Conservation (phyloP, 2,113 vertebrate species). For the Axis porcinus region DNA sequence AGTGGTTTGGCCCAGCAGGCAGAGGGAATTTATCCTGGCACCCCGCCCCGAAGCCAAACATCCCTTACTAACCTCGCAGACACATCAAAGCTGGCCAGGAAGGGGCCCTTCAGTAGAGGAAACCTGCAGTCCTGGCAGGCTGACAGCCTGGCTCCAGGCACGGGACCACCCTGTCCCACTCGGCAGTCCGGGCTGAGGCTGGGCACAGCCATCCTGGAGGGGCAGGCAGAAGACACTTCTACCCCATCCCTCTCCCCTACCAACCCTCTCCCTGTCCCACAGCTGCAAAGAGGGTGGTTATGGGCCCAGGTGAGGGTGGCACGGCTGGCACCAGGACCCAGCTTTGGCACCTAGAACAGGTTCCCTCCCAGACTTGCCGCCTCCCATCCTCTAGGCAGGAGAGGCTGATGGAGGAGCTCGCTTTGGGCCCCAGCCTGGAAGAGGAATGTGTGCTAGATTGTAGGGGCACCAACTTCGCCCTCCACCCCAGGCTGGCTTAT, state of each 20-base stretch:
- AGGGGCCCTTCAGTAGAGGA: slow-evolving; percentile 69
- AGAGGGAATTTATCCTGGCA: slow-evolving; percentile 63
- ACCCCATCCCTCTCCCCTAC: not conserved
- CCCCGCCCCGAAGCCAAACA: slow-evolving; percentile 55
- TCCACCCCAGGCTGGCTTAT: not conserved
- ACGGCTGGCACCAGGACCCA: not conserved
- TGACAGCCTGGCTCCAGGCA: slow-evolving; percentile 1
- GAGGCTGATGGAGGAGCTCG: not conserved
- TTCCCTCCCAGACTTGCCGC: not conserved
- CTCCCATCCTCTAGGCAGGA: not conserved
- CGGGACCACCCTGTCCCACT: slow-evolving; percentile 58
- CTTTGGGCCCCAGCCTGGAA: not conserved
- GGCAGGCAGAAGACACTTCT: not conserved
- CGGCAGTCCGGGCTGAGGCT: not conserved
- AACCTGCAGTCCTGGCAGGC: slow-evolving; percentile 29
- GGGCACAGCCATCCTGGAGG: not conserved
- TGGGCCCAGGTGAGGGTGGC: not conserved
- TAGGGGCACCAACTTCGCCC: not conserved
- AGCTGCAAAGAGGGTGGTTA: not conserved
- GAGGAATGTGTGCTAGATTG: not conserved
- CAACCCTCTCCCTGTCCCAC: not conserved
- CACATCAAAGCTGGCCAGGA: slow-evolving; percentile 67
- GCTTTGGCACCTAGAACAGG: not conserved
- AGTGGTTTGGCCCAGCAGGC: slow-evolving; percentile 66
- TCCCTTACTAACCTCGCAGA: slow-evolving; percentile 68